Evolutionary conservation across 2,888 invertebrate genomes (phyloP).

Genomic region (Acrobasis suavella): DNA sequence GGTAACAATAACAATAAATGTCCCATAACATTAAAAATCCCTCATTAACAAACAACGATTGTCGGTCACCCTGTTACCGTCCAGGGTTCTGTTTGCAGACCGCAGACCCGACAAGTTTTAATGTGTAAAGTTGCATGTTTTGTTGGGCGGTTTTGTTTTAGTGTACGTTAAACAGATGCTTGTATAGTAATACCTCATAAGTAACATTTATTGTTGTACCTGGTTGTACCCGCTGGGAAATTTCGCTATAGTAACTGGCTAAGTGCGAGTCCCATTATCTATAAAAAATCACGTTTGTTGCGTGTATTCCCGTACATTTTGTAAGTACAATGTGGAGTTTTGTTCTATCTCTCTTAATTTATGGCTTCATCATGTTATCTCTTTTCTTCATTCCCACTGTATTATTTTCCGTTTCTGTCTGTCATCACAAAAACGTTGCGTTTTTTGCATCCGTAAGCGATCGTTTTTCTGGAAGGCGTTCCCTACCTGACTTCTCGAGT

Average conservation of each 20-base stretch:
- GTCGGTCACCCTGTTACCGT: conserved; percentile 4
- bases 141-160: conserved; percentile 9
- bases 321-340: too few relatives aligned
- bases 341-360: too few relatives aligned
- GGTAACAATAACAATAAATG: background rate
- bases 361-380: background rate
- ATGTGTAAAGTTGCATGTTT: conserved; percentile 19
- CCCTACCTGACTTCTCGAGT: background rate
- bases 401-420: background rate
- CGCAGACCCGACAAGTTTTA: conserved; percentile 17
- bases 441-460: background rate
- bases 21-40: background rate
- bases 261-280: too few relatives aligned
- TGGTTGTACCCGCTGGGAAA: too few relatives aligned
- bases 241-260: too few relatives aligned
- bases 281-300: too few relatives aligned
- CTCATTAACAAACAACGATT: background rate
- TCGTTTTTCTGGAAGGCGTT: conserved; percentile 39
- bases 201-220: background rate
- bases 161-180: background rate
- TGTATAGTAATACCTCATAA: background rate
- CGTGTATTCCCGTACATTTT: too few relatives aligned
- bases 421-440: background rate
- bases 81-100: background rate
- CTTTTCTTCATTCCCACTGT: background rate